Conservation (phyloP, 2,797 vertebrate species). For the Liparis tanakae region DNA sequence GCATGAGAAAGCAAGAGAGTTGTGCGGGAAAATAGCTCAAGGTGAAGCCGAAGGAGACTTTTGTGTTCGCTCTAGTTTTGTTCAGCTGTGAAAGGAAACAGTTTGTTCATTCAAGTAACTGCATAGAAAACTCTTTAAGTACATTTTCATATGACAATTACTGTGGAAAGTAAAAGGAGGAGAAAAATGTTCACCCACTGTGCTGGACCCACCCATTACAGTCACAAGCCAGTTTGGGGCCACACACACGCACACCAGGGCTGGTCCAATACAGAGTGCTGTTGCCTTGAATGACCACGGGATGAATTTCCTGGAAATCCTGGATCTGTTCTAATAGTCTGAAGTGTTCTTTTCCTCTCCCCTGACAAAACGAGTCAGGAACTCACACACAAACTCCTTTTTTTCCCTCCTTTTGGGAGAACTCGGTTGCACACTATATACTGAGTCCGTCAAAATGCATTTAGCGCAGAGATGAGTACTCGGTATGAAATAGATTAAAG, state of each 20-base stretch:
- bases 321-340: constrained; percentile 42
- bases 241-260: constrained; percentile 67
- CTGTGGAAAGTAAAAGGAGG: constrained; percentile 35
- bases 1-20: constrained; percentile 6
- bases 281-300: constrained; percentile 50
- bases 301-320: constrained; percentile 56
- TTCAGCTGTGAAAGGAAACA: constrained; percentile 1
- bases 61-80: constrained; percentile 20
- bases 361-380: constrained; percentile 46
- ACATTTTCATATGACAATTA: constrained; percentile 34
- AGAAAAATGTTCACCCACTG: constrained; percentile 43
- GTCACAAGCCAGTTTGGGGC: constrained; percentile 56
- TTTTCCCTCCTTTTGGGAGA: constrained; percentile 26
- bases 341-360: constrained; percentile 32
- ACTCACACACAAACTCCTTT: constrained; percentile 19
- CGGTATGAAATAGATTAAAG: constrained; percentile 39
- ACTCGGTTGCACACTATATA: constrained; percentile 12
- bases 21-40: constrained; percentile 21
- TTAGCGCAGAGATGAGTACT: constrained; percentile 37
- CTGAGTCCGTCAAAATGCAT: constrained; percentile 34
- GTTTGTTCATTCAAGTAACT: constrained; percentile 15
- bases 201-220: constrained; percentile 52
- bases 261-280: constrained; percentile 60
- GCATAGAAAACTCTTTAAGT: constrained; percentile 18
- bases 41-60: constrained; percentile 20